Conservation (phyloP, 2,113 vertebrate genomes). For the Stegastes partitus region DNA sequence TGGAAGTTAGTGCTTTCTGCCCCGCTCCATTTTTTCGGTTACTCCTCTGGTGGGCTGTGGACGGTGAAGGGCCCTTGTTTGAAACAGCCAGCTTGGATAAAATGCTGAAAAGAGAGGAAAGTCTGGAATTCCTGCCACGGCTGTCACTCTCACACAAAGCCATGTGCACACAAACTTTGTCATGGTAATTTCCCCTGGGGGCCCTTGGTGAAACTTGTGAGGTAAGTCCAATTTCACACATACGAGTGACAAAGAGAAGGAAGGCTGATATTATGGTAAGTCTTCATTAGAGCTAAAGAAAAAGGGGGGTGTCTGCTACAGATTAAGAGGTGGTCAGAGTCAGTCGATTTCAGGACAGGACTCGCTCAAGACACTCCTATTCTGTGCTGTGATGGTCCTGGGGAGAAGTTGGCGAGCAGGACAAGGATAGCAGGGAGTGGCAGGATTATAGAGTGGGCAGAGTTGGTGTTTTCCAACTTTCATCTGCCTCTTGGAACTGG, state of each 20-base stretch:
- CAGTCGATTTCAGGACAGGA: background rate
- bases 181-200: slow-evolving; percentile 68
- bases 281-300: slow-evolving; percentile 28
- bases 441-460: slow-evolving; percentile 53
- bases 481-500: slow-evolving; percentile 46
- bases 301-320: background rate
- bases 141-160: slow-evolving; percentile 31
- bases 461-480: slow-evolving; percentile 59
- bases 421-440: slow-evolving; percentile 63
- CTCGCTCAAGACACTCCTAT: background rate
- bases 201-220: slow-evolving; percentile 39
- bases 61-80: slow-evolving; percentile 22
- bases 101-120: slow-evolving; percentile 45
- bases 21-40: slow-evolving; percentile 10
- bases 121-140: slow-evolving; percentile 64
- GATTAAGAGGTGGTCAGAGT: slow-evolving; percentile 7
- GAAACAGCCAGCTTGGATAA: slow-evolving; percentile 40
- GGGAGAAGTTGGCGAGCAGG: slow-evolving; percentile 2
- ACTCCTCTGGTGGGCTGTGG: slow-evolving; percentile 37
- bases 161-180: slow-evolving; percentile 55
- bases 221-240: slow-evolving; percentile 39
- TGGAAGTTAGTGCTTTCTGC: slow-evolving; percentile 30
- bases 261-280: slow-evolving; percentile 26
- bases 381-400: slow-evolving; percentile 6
- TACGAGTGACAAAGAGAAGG: slow-evolving; percentile 10